Percentiles rank a stretch among this genome's conserved stretches.
Conservation (phyloP, 2,888 invertebrate genomes). For the Leucophenga montana region DNA sequence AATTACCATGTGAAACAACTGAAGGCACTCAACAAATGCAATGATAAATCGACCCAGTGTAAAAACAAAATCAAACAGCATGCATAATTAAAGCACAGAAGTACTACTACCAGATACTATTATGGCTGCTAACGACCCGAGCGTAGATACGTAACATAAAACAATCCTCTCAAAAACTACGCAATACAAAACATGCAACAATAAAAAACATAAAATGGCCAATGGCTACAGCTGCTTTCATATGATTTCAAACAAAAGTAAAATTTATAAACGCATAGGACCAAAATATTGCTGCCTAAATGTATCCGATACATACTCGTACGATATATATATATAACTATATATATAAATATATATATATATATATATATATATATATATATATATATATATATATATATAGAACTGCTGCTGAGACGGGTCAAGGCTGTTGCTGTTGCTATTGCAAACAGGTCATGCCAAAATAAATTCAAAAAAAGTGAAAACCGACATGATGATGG, state of each 20-base stretch:
- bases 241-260: constrained; percentile 1
- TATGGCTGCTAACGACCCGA: background rate
- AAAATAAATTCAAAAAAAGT: constrained; percentile 11
- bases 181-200: background rate
- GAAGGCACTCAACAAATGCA: background rate
- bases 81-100: constrained; percentile 7
- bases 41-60: background rate
- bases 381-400: too few relatives aligned
- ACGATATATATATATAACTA: too few relatives aligned
- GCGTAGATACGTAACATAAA: background rate
- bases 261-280: constrained; percentile 9
- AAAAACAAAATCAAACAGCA: background rate
- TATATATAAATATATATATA: too few relatives aligned
- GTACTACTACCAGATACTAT: too few relatives aligned
- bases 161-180: background rate
- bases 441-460: constrained; percentile 2
- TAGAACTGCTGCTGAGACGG: background rate
- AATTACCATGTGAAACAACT: background rate
- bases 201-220: too few relatives aligned
- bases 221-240: background rate
- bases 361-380: too few relatives aligned
- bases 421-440: constrained; percentile 24
- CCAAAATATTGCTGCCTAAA: background rate
- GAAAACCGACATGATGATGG: constrained; percentile 12
- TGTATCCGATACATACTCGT: background rate